Base-by-base conservation (phyloP, 2,113 vertebrate species). In the Glareola pratincola region DNA sequence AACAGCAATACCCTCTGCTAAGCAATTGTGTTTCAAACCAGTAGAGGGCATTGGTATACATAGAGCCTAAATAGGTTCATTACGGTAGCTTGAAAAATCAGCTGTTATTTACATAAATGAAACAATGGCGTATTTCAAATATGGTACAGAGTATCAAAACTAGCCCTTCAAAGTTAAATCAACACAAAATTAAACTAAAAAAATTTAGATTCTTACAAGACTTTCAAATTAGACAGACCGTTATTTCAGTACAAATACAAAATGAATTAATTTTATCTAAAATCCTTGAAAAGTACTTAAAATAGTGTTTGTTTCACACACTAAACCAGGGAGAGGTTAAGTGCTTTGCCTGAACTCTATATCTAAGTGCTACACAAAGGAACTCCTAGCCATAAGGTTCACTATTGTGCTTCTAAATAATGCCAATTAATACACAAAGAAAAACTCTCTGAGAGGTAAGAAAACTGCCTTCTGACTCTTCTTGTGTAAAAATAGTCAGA, bases 11-110 rank as follows among this genome's bases (percentile, higher is more conserved):
- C 67, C 91, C 91, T 94, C 84, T 73, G 67, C 27, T 63, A 32
- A 95, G 73, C 51, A 64, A 72, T 72, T 41, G 79, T 87, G 60
- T 57, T 91, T 92, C 80, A 75, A 92, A 85, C 95, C 97, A 89
- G 97, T 62, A 97, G 97, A 97, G 95, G 97, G 96, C 97, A 95
- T 92, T 66, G 96, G 76, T 39, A 97, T 22, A 92, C 62, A 47
- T 5, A 41, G 15, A 92, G 77, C 91, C 89, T 87, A 66, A 75
- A 47, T 0, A 81, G 59, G 92, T 59, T 93, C 7, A 3, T 68
- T 48, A 81, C 8, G 57, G 71, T 8, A 90, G 71, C 73, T 79
- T 76, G 73, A 64, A 87, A 92, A 78, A 75, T 90, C 77, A 74
- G 83, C 45, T 47, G 29, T 62, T 95, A 54, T 66, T 91, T 74